Base-by-base conservation (phyloP, 37 sponge, comb jelly and placozoan species). In the Agelas oroides region DNA sequence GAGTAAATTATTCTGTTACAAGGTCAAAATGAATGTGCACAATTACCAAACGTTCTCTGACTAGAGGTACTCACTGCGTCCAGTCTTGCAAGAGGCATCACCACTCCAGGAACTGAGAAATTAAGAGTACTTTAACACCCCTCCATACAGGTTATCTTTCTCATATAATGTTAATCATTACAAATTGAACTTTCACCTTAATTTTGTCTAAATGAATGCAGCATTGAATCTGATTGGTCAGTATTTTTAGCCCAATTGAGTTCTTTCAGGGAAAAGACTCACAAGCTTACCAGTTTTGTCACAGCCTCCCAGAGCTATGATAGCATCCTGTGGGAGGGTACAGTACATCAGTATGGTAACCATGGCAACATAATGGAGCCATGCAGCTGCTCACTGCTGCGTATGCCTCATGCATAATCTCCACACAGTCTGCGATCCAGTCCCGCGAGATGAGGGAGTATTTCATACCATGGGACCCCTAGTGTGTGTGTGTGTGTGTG, bases 381-480 rank as follows among this genome's bases (percentile, higher is more conserved):
- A 61, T 61, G 62, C 5, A 61, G 5, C 14, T 46, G 46, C 88
- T 79, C 54, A 92, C 93, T 52, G 85, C 88, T 27, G 78, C 35
- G 46, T 92, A 92, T 19, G 85, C 93, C 32, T 92, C 79, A 53
- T 88, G 85, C 93, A 92, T 92, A 2, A 92, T 84, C 63, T 92
- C 93, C 38, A 84, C 86, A 69, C 89, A 92, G 71, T 92, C 93
- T 31, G 93, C 93, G 38, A 92, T 82, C 86, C 80, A 79, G 59
- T 92, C 93, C 5, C 93, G 64, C 21, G 89, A 89, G 19, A 92
- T 88, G 20, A 92, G 90, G n/a, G 93, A 92, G 64, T 88, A 88
- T 23, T 58, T 78, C 93, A 92, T 92, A 19, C 81, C 90, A 59
- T 66, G 17, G 3, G 81, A 80, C 38, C 93, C 93, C 92, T 91